These are phyloP conservation scores for Orchesellides sinensis DNA, from an alignment of 2,888 invertebrate genomes.

Conservation along the genomic window DNA sequence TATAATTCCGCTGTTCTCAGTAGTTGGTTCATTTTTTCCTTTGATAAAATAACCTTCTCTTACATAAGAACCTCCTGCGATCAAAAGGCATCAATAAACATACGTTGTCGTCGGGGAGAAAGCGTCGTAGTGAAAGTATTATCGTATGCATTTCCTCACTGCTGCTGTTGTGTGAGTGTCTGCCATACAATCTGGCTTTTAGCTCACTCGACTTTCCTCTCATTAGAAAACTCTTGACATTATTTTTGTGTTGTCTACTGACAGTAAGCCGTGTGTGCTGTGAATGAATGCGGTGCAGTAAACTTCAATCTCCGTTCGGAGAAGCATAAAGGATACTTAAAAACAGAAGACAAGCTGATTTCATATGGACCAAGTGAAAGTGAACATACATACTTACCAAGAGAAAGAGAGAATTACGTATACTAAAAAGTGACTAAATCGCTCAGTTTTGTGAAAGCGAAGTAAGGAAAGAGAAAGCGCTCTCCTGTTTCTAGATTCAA, in stretches of 20 bases:
- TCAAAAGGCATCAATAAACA: too few species aligned
- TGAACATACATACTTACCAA: not conserved
- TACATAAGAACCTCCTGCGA: too few species aligned
- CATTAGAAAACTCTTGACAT: constrained; percentile 6
- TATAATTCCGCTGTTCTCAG: too few species aligned
- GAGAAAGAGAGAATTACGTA: not conserved
- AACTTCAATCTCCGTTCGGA: constrained; percentile 4
- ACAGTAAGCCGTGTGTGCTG: not conserved
- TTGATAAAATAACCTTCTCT: too few species aligned
- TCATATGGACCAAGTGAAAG: not conserved
- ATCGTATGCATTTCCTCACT: too few species aligned
- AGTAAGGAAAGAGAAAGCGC: not conserved
- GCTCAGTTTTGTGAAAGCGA: constrained; percentile 29
- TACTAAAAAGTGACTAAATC: not conserved
- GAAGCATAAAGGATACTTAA: not conserved
- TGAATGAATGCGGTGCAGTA: not conserved
- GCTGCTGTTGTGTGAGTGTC: too few species aligned
- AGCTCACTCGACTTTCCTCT: too few species aligned
- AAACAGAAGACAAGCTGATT: constrained; percentile 11
- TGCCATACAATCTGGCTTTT: too few species aligned
- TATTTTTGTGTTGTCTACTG: not conserved
- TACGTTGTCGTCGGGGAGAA: too few species aligned
- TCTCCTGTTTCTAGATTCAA: constrained; percentile 32
- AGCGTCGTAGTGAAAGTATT: too few species aligned
- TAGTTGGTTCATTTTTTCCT: too few species aligned